Evolutionary conservation across 2,113 vertebrate species (phyloP).

Genomic region (Leuciscus idus): DNA sequence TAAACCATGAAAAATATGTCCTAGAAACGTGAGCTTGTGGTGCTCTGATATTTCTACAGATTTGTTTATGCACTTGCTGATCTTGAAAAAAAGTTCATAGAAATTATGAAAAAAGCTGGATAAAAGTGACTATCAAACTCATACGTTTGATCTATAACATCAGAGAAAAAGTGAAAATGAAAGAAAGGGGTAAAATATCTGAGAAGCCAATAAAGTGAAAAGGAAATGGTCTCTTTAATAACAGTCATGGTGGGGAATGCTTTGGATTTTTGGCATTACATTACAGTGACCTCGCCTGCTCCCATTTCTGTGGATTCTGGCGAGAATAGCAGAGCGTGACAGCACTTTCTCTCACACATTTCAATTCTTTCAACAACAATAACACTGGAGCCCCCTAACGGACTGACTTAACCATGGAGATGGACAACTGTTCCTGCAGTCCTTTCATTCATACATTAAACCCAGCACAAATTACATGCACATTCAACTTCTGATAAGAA

Average conservation of each 20-base stretch:
- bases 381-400: slow-evolving; percentile 52
- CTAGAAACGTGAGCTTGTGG: not conserved
- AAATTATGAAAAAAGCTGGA: not conserved
- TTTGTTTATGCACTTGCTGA: not conserved
- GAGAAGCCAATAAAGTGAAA: slow-evolving; percentile 8
- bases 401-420: slow-evolving; percentile 46
- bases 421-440: slow-evolving; percentile 43
- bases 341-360: slow-evolving; percentile 49
- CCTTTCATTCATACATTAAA: not conserved
- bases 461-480: not conserved
- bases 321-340: slow-evolving; percentile 46
- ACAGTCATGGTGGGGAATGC: slow-evolving; percentile 35
- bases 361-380: slow-evolving; percentile 52
- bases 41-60: not conserved
- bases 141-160: not conserved
- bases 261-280: slow-evolving; percentile 44
- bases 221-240: slow-evolving; percentile 33
- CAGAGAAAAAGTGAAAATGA: not conserved
- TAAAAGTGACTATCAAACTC: not conserved
- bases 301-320: slow-evolving; percentile 23
- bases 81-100: not conserved
- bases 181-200: not conserved
- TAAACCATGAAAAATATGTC: not conserved
- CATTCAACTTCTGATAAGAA: not conserved
- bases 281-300: slow-evolving; percentile 26